Base-by-base conservation (phyloP, 2,888 invertebrate genomes). In the Heteromurus nitidus region DNA sequence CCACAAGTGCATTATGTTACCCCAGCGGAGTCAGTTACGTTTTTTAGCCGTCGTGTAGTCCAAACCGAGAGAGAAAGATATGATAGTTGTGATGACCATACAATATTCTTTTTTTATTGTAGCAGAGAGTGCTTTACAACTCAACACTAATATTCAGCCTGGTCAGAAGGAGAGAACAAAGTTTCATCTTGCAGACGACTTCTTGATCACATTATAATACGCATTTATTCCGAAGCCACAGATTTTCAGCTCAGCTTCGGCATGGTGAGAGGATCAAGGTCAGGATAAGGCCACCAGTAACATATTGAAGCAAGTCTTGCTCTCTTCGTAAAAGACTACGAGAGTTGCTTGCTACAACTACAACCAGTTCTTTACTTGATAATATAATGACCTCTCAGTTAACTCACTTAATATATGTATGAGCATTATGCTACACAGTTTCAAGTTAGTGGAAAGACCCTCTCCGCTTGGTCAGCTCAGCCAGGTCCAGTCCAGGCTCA, bases 201-300 rank as follows among this genome's bases (percentile, higher is more conserved):
- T 50, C 16, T 30, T 50, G 68, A 47, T 68, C 28, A 50, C 30
- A 68, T 68, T 67, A 47, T n/a, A n/a, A n/a, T 24, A 9, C 31
- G 42, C 42, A 36, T 64, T 22, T 31, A 5, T 64, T 42, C 20
- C 11, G 9, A 26, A 30, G 60, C 30, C 60, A 62, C 13, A 65
- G 55, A 26, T 13, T 36, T 30, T 65, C n/a, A 36, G 65, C 65
- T 47, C 47, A n/a, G n/a, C n/a, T n/a, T 58, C 18, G 30, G 72
- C 82, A 64, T 82, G 82, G 76, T 70, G 82, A 70, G 82, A 82
- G 75, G 75, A 82, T 82, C 82, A 82, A 82, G 82, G 82, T 82
- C 82, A 82, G 60, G 72, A 79, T 26, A 65, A 72, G 80, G 80
- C 80, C 72, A 72, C 53, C 72, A 55, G 55, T 50, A 20, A 20